These are phyloP conservation scores for Diplazon laetatorius DNA, from an alignment of 2,888 invertebrate species.

Conservation along the genomic window DNA sequence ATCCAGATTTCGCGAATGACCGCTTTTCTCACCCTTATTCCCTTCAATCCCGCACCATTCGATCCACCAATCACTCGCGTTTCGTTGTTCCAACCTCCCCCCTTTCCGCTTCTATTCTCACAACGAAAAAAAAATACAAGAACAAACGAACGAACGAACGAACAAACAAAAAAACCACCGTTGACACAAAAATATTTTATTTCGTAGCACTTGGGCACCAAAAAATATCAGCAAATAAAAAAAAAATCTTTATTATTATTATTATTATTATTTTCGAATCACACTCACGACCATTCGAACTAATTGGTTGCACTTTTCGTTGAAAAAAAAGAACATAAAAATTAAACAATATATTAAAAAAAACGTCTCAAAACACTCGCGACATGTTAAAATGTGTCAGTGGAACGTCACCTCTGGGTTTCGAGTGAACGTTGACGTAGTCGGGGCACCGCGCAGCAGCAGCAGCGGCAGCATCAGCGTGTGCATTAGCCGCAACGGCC, in stretches of 20 bases:
- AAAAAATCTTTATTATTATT: no score
- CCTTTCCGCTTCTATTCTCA: slow-evolving; percentile 31
- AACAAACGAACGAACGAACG: no score
- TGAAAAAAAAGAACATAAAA: no score
- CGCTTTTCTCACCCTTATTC: slow-evolving; percentile 33
- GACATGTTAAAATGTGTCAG: slow-evolving; percentile 22
- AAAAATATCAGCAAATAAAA: neutral
- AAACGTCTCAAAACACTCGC: slow-evolving; percentile 13
- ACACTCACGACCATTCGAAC: no score
- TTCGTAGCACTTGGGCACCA: slow-evolving; percentile 23
- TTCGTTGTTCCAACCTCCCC: slow-evolving; percentile 2
- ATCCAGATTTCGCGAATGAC: slow-evolving; percentile 78
- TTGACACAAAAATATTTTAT: neutral
- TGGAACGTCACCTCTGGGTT: slow-evolving; percentile 1
- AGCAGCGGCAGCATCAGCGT: neutral
- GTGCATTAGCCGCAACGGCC: neutral
- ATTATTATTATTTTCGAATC: no score
- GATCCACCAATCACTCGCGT: slow-evolving; percentile 41
- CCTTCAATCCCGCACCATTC: slow-evolving; percentile 52
- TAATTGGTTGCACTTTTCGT: no score
- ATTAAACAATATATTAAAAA: no score
- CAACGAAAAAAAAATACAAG: slow-evolving; percentile 16
- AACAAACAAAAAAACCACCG: slow-evolving; percentile 21
- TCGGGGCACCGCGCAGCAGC: no score
- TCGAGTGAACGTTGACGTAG: neutral